Base-by-base conservation (phyloP, 1,140 invertebrate species). In the Caenorhabditis inopinata region DNA sequence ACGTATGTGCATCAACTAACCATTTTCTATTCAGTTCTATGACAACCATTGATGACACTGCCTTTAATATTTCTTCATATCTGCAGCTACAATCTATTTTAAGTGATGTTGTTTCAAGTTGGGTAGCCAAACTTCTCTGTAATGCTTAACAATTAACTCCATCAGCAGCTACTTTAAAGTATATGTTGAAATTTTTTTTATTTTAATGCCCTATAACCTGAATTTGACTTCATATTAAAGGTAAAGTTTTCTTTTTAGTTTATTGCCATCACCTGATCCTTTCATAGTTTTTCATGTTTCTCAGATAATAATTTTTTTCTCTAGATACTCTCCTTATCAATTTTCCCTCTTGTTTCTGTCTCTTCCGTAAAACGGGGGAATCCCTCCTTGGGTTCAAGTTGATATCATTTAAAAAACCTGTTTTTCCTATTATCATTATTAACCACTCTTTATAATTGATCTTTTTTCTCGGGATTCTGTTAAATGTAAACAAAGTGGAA, bases 391-490 rank as follows among this genome's bases (percentile, higher is more conserved):
- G 58, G 58, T 68, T 68, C 58, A 68, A 68, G 58, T 68, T 68
- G 58, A 68, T 68, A 68, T 68, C 58, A 68, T 68, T 68, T n/a
- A 9, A 27, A 12, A 42, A 68, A 38, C 58, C 32, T 38, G 29
- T 68, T 68, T 68, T 68, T 42, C 32, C 35, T 32, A 38, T 42
- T 38, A 9, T 68, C 58, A 68, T 12, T 68, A n/a, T n/a, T n/a
- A n/a, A n/a, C n/a, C n/a, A 68, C 58, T 32, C 11, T 68, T 68
- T 25, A 38, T 35, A 68, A 68, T 68, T 68, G 58, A 68, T 68
- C 23, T 18, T 68, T 58, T 68, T 23, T 68, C 58, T 21, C n/a
- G 25, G 2, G 38, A 42, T 42, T 5, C 14, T 5, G n/a, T 68
- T 14, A 68, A 32, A 32, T 3, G 51, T 16, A 9, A 51, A 14